phyloP scores from a whole-genome alignment of 2,113 vertebrate species.

The Odontophorus gujanensis region DNA sequence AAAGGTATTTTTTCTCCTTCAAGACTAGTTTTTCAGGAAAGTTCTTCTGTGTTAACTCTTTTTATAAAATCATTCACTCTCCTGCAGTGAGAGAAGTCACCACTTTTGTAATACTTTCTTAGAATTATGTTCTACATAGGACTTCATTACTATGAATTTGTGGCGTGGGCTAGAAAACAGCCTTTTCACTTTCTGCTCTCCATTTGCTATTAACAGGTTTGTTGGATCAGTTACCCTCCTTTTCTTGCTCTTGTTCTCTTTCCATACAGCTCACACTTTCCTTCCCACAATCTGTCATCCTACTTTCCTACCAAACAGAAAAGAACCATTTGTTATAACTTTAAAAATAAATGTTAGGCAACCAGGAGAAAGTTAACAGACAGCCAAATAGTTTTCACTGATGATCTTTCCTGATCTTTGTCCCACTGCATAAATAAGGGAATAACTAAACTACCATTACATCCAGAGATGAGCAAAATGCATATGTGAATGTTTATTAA shows the following conservation, averaged over 20 bases:
- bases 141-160: neutral
- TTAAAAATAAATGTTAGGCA: slow-evolving; percentile 59
- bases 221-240: neutral
- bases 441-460: slow-evolving; percentile 16
- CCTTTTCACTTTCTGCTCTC: neutral
- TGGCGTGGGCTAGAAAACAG: neutral
- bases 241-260: slow-evolving; percentile 22
- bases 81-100: too few species aligned
- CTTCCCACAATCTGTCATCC: slow-evolving; percentile 57
- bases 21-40: neutral
- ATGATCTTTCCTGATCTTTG: slow-evolving; percentile 69
- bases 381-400: slow-evolving; percentile 57
- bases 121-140: neutral
- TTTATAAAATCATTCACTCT: neutral
- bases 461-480: slow-evolving; percentile 62
- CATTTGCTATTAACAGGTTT: neutral
- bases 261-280: slow-evolving; percentile 52
- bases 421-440: slow-evolving; percentile 53
- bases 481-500: slow-evolving; percentile 74
- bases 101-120: neutral
- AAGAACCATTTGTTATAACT: slow-evolving; percentile 45
- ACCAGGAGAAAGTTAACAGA: slow-evolving; percentile 35
- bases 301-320: slow-evolving; percentile 55
- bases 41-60: neutral
- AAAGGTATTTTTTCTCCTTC: neutral